A percentile compares a stretch with the other conserved stretches of the same genome.
phyloP scores from a whole-genome alignment of 53 echinoderm and acorn worm species.

The Astropecten irregularis region DNA sequence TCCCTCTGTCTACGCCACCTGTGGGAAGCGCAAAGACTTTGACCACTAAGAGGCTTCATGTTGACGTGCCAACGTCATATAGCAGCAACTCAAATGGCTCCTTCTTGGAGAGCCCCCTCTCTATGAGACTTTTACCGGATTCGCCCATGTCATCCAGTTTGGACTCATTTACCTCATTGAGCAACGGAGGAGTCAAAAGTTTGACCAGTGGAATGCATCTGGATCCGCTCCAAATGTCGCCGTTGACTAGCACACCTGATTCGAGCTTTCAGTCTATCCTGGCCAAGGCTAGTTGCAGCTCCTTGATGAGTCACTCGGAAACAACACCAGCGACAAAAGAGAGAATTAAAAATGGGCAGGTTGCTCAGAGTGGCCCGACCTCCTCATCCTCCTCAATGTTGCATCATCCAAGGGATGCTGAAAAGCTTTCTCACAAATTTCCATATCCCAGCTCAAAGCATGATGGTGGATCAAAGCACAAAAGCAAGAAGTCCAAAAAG shows the following conservation, averaged over 20 bases:
- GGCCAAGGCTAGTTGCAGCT: conserved; percentile 5
- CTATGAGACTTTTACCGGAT: conserved; percentile 4
- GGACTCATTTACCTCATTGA: conserved; percentile 32
- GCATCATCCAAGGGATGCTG: not conserved
- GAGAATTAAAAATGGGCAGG: not conserved
- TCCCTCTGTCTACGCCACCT: conserved; percentile 11
- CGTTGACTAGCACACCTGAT: not conserved
- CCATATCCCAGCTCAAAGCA: conserved; percentile 24
- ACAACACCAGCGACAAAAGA: not conserved
- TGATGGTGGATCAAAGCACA: conserved; percentile 21
- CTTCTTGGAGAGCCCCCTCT: not conserved
- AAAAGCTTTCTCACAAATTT: not conserved
- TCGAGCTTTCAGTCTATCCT: conserved; percentile 25
- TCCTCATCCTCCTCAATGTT: not conserved
- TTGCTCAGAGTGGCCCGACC: not conserved
- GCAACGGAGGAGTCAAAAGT: conserved; percentile 23
- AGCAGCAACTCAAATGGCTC: not conserved
- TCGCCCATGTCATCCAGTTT: conserved; percentile 25
- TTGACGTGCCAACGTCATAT: not conserved
- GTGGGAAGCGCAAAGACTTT: not conserved
- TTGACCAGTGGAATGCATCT: not conserved
- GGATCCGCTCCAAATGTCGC: conserved; percentile 35
- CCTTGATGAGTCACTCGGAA: conserved; percentile 22
- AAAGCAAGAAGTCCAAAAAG: conserved; percentile 42
- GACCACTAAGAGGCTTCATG: not conserved